phyloP scores from a whole-genome alignment of 2,888 invertebrate genomes.

The Caenorhabditis afra region DNA sequence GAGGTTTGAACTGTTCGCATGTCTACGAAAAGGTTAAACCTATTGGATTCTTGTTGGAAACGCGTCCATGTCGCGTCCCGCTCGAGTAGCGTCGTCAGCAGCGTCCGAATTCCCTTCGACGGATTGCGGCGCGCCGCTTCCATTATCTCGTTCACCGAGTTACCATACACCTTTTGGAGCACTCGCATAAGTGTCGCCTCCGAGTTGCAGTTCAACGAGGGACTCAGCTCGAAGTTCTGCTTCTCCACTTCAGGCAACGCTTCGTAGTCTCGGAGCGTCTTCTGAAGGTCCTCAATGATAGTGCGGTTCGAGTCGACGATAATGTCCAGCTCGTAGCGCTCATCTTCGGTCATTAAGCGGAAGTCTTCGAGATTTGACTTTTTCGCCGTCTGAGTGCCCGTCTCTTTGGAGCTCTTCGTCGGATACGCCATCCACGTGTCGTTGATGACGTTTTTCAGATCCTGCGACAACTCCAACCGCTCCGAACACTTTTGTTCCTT shows the following conservation, averaged over 20 bases:
- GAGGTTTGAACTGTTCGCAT: background rate
- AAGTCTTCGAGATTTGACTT: conserved; percentile 99
- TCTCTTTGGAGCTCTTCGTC: conserved; percentile 96
- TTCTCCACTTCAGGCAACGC: conserved; percentile 91
- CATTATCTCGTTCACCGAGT: conserved; percentile 18
- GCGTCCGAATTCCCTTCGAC: conserved; percentile 2
- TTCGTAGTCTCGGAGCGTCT: conserved; percentile 91
- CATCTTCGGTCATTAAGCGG: conserved; percentile 97
- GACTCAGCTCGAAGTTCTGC: background rate
- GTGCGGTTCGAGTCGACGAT: conserved; percentile 96
- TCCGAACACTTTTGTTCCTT: conserved; percentile 85
- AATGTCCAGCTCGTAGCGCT: conserved; percentile 96
- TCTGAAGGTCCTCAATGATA: conserved; percentile 93
- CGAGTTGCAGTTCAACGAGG: conserved; percentile 12
- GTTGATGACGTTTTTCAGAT: conserved; percentile 86
- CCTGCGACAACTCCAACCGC: conserved; percentile 92
- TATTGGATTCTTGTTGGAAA: conserved; percentile 40
- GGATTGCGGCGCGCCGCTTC: conserved; percentile 30
- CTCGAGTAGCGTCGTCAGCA: conserved; percentile 19
- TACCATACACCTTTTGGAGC: conserved; percentile 82
- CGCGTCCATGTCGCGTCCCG: conserved; percentile 14
- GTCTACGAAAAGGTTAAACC: no score
- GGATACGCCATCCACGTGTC: conserved; percentile 99
- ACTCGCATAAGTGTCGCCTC: conserved; percentile 84
- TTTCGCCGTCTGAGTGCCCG: conserved; percentile 95